A percentile compares a stretch with the other conserved stretches of the same genome.
Evolutionary conservation across 1,140 invertebrate genomes (phyloP).

Genomic region (Liolophura sinensis): DNA sequence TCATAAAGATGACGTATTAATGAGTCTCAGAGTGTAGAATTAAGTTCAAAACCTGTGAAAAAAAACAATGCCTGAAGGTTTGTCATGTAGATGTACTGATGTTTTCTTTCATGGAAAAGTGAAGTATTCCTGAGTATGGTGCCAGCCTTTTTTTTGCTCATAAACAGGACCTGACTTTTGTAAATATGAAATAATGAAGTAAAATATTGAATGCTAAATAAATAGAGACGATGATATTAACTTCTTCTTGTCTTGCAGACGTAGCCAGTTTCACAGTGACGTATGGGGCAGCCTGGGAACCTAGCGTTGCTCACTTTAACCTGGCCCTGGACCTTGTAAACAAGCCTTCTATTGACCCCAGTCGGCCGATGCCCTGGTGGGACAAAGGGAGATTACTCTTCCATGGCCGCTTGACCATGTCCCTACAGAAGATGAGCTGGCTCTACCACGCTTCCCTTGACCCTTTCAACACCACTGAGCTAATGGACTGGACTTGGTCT

Average conservation of each 20-base stretch:
- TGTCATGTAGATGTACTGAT: too few relatives aligned
- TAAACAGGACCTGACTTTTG: not conserved
- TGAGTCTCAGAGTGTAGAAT: too few relatives aligned
- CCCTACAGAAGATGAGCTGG: constrained; percentile 83
- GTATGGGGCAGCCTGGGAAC: constrained; percentile 99
- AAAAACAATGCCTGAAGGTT: too few relatives aligned
- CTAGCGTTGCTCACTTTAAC: constrained; percentile 94
- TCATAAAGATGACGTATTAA: too few relatives aligned
- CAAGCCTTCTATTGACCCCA: constrained; percentile 90
- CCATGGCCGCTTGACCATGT: constrained; percentile 89
- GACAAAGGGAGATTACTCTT: constrained; percentile 92
- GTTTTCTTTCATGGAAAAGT: too few relatives aligned
- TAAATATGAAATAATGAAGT: not conserved
- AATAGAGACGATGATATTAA: not conserved
- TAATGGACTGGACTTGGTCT: constrained; percentile 96
- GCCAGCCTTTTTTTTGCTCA: too few relatives aligned
- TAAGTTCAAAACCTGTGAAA: too few relatives aligned
- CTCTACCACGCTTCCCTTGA: constrained; percentile 92
- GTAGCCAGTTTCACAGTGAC: constrained; percentile 72
- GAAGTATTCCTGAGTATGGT: too few relatives aligned
- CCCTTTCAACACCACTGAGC: constrained; percentile 98
- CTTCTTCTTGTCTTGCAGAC: constrained; percentile 29
- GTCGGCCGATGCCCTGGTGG: constrained; percentile 90
- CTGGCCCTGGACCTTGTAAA: constrained; percentile 77
- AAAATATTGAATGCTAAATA: constrained; percentile 7